Percentiles rank a stretch among this genome's conserved stretches.
phyloP scores from a whole-genome alignment of 1,140 invertebrate genomes.

The Paraescarpia echinospica region DNA sequence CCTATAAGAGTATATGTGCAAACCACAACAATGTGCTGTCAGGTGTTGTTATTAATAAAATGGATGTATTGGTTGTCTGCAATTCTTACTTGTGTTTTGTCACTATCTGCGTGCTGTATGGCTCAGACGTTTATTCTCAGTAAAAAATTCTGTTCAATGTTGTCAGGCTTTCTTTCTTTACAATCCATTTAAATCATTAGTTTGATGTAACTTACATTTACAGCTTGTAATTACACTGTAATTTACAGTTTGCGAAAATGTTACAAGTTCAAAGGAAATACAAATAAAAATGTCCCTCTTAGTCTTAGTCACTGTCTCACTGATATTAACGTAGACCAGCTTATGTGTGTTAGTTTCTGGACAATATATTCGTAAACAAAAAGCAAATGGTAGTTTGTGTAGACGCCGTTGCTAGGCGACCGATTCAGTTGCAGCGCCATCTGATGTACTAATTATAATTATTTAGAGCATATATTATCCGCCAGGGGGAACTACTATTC shows the following conservation, averaged over 20 bases:
- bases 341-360: not conserved
- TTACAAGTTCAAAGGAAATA: no score
- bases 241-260: no score
- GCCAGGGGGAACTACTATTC: not conserved
- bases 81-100: not conserved
- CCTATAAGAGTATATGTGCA: not conserved
- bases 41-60: not conserved
- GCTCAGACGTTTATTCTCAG: not conserved
- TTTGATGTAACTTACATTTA: no score
- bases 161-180: no score
- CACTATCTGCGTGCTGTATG: no score
- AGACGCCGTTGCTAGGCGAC: not conserved
- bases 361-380: not conserved
- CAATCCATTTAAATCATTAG: no score
- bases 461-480: not conserved
- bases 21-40: not conserved
- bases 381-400: not conserved
- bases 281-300: no score
- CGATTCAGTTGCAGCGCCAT: not conserved
- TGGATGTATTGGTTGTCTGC: not conserved
- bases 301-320: no score
- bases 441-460: not conserved
- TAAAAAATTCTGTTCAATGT: not conserved
- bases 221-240: no score
- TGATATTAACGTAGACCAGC: no score